Percentiles rank a stretch among this genome's conserved stretches.
Evolutionary conservation across 2,113 vertebrate genomes (phyloP).

Genomic region (Cololabis saira): DNA sequence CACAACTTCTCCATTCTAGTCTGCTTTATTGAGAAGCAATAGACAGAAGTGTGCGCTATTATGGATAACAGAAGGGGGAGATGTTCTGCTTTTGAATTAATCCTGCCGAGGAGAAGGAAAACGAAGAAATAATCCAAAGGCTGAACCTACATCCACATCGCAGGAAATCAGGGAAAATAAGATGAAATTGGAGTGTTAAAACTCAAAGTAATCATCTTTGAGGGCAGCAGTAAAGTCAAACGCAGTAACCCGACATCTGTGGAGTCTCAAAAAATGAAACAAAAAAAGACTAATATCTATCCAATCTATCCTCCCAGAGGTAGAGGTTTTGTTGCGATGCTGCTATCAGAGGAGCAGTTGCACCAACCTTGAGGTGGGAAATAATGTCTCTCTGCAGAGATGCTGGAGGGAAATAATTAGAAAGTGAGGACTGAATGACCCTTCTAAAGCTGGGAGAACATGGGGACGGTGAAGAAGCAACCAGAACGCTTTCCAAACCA

Average conservation of each 20-base stretch:
- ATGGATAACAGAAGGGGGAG: neutral
- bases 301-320: conserved; percentile 1
- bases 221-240: conserved; percentile 5
- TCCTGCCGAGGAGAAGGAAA: neutral
- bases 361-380: neutral
- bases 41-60: neutral
- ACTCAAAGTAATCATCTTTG: neutral
- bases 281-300: neutral
- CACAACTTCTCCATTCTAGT: conserved; percentile 3
- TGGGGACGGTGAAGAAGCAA: conserved; percentile 39
- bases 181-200: neutral
- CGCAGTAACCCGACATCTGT: neutral
- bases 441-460: conserved; percentile 35
- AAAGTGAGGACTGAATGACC: conserved; percentile 35
- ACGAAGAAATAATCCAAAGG: neutral
- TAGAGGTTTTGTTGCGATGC: conserved; percentile 5
- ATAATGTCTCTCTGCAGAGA: conserved; percentile 15
- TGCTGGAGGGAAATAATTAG: conserved; percentile 28
- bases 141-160: neutral
- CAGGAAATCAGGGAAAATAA: neutral
- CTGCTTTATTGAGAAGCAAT: neutral
- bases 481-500: conserved; percentile 54
- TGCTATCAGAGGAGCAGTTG: neutral
- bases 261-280: neutral
- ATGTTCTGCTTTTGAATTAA: neutral